phyloP scores from a whole-genome alignment of 2,797 vertebrate genomes.

The Catamblyrhynchus diadema region DNA sequence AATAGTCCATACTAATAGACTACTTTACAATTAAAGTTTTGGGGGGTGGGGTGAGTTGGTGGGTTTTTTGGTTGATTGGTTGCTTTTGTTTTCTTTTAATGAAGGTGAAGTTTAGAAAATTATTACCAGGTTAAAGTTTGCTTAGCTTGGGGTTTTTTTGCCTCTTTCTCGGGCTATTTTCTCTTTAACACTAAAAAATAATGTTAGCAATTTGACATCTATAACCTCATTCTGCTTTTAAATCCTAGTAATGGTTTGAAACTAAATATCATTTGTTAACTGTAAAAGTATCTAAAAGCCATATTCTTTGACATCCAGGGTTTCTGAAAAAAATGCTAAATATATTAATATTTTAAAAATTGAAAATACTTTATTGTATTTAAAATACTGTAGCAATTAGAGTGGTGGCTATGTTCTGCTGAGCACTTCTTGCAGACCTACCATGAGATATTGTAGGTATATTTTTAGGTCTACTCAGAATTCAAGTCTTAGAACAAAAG shows the following conservation, averaged over 20 bases:
- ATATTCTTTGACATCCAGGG: not conserved
- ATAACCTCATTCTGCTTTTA: not conserved
- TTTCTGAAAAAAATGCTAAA: not conserved
- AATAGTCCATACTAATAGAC: not conserved
- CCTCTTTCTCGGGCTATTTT: not conserved
- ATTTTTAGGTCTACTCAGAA: not conserved
- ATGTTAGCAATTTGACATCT: not conserved
- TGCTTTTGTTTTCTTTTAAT: not conserved
- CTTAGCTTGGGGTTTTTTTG: not conserved
- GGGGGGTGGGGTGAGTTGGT: not conserved
- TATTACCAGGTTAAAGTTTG: not conserved
- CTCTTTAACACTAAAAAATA: not conserved
- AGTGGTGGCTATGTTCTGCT: not conserved
- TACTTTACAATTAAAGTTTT: not conserved
- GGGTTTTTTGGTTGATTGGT: fast-evolving
- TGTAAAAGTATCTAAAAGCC: not conserved
- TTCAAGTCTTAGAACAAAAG: not conserved
- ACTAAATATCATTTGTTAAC: not conserved
- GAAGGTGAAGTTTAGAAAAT: not conserved
- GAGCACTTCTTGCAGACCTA: not conserved
- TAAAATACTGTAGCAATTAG: not conserved
- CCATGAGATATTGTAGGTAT: not conserved
- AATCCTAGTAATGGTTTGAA: not conserved
- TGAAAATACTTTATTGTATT: not conserved
- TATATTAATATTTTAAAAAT: not conserved